These are phyloP conservation scores for Pelvicachromis taeniatus DNA, from an alignment of 2,113 vertebrate genomes.

Conservation along the genomic window DNA sequence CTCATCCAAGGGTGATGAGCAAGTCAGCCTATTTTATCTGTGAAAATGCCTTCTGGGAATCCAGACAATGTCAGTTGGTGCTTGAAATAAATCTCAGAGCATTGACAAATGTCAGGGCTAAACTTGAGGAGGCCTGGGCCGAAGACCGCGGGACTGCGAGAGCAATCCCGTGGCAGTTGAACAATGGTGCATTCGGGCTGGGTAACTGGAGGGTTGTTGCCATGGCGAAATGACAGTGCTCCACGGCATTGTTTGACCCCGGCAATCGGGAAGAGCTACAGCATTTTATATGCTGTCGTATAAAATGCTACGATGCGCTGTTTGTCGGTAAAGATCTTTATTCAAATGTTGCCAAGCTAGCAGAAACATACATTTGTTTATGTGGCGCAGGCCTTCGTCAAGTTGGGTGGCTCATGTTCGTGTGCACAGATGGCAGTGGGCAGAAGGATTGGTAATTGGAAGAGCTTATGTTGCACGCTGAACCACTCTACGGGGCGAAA, in stretches of 20 bases:
- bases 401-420: conserved; percentile 19
- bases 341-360: background rate
- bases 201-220: background rate
- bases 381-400: background rate
- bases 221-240: background rate
- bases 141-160: background rate
- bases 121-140: background rate
- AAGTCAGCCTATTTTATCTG: conserved; percentile 48
- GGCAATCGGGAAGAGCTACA: background rate
- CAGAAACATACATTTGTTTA: conserved; percentile 29
- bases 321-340: background rate
- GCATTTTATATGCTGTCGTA: background rate
- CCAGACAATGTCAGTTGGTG: conserved; percentile 47
- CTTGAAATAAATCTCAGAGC: conserved; percentile 45
- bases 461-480: background rate
- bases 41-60: conserved; percentile 45
- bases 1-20: conserved; percentile 52
- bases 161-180: background rate
- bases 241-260: background rate
- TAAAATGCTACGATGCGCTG: background rate
- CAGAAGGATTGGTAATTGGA: conserved; percentile 48
- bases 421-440: conserved; percentile 54
- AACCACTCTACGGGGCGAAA: background rate
- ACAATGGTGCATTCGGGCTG: background rate
- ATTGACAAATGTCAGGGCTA: conserved; percentile 38